Base-by-base conservation (phyloP, 2,113 vertebrate species). In the Platichthys flesus region DNA sequence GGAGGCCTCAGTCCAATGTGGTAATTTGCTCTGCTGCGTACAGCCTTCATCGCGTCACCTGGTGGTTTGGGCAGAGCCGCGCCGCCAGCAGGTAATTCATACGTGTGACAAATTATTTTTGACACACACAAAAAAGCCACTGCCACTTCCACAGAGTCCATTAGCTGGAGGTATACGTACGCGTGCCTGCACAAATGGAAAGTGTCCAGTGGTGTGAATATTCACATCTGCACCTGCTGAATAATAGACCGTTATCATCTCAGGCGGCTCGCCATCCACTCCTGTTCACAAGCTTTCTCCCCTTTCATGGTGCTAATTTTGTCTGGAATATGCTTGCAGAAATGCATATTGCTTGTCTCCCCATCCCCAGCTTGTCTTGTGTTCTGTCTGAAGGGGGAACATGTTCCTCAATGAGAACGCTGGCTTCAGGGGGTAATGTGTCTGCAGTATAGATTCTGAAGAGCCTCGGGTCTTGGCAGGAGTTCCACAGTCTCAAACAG, bases 221-320 rank as follows among this genome's bases (percentile, higher is more conserved):
- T 89, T 92, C 90, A 84, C 90, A 87, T 90, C 80, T 91, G 85
- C 85, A 89, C 84, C 88, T 89, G 85, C 83, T 93, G 87, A 93
- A 93, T 92, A 90, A 94, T 90, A 88, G 83, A 93, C 71, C 42
- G 81, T 89, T 80, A 88, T 78, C 82, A 81, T 71, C 71, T 87
- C 82, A 84, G 86, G 85, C 88, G 85, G 77, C 76, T 71, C 51
- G 37, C 71, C 76, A 64, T 64, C 71, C 66, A 21, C 37, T 65
- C 20, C 71, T 24, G 55, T 74, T 79, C 71, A 13, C 66, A 56
- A 24, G 67, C 85, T 67, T 58, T 81, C 52, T 67, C 56, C 78
- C 68, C 64, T 85, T 82, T 83, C 37, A 56, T 12, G 35, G 52
- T 24, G 76, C 84, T 88, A 77, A 92, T 90, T 84, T 73, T 31